Base-by-base conservation (phyloP, 1,140 invertebrate genomes). In the Elymnias hypermnestra region DNA sequence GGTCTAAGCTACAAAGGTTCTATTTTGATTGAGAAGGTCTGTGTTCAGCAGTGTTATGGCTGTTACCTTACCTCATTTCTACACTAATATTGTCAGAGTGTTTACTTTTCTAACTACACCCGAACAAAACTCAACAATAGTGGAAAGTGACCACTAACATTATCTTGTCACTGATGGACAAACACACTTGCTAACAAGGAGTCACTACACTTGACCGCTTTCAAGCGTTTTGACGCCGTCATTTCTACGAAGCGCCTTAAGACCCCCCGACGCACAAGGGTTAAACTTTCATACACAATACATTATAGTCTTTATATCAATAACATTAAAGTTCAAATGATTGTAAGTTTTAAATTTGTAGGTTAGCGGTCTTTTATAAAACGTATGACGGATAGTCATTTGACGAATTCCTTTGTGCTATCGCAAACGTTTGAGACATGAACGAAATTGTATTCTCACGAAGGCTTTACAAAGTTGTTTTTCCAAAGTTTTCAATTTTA, bases 321-420 rank as follows among this genome's bases (percentile, higher is more conserved):
- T 13, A 14, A 0, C 1, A 0, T 25, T 64, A 67, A 31, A 57
- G 63, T 55, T 19, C 15, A 38, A 23, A 3, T 2, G 36, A 33
- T 3, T 42, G 53, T 33, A 49, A 5, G 2, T n/a, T 5, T 52
- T 7, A 58, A 47, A 2, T 26, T 61, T 37, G 56, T 47, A 60
- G 38, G 35, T 55, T 48, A 50, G 43, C 58, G 57, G 53, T 62
- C 48, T 73, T 65, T 57, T 57, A 64, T 52, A 64, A 68, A 64
- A 69, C 38, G 56, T 55, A 63, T 66, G 69, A 75, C 63, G 64
- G 63, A 73, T 74, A 75, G 71, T 69, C 62, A 59, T 57, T 79
- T 79, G 70, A 83, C 70, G 72, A 71, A 78, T 77, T 74, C 66
- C 65, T 78, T 72, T 70, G 62, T 66, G 60, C 53, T 63, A 68